Evolutionary conservation across 2,888 invertebrate genomes (phyloP), one percentile per base, ranked within the genome.

Genomic region (Phragmatobia fuliginosa): DNA sequence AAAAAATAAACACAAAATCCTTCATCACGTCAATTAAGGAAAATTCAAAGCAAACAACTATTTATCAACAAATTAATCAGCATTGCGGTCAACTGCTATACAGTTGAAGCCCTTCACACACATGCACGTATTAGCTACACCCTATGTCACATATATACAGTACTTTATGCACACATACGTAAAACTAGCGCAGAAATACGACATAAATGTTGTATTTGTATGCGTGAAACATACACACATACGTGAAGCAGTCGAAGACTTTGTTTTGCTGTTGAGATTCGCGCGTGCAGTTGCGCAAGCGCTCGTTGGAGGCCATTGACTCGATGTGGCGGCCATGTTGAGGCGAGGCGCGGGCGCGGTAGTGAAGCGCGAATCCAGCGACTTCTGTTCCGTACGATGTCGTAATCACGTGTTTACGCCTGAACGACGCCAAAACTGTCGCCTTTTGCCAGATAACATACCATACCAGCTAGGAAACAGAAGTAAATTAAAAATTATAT

Each of bases 231-330:
- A 89, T 90, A 85, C 76, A 80, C 79, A 71, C 66, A 66, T 78
- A 80, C 75, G 78, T 76, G 14, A 33, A 58, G 49, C 59, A 65
- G 61, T 41, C 77, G 80, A 88, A 89, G 90, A 92, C 89, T 92
- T 93, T 94, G 94, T 94, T 94, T 94, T 93, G 94, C 92, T 87
- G 93, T 92, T 88, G 92, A 95, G 95, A 95, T 95, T 95, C 94
- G 95, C 94, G 94, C 91, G 94, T 91, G 92, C 87, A 85, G 91
- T 94, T 94, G 94, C 94, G 95, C 94, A 94, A 94, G 92, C 92
- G 90, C 88, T 87, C 81, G 86, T 85, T 91, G 92, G 95, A 95
- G 95, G 95, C 94, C 95, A 86, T 94, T 95, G 95, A 94, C 95
- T 92, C 91, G 86, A 85, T 83, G 87, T 83, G 89, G 90, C 90